phyloP scores from a whole-genome alignment of 2,797 vertebrate species.

The Spinibarbus caldwelli region DNA sequence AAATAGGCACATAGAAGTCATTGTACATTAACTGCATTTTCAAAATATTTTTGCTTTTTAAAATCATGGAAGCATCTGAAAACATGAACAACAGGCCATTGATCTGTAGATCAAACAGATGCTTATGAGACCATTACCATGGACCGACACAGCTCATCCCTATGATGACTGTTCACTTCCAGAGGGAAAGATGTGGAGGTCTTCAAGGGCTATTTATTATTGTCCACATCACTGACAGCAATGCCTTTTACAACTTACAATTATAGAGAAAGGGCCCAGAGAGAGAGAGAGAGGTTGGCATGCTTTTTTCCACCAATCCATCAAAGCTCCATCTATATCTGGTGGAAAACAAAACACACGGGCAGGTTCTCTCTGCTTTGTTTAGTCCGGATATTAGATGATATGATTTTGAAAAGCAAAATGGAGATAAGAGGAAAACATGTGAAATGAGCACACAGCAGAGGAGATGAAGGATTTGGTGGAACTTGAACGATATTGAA shows the following conservation, averaged over 20 bases:
- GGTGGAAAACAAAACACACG: slow-evolving; percentile 55
- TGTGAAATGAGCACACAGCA: slow-evolving; percentile 32
- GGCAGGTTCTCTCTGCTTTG: slow-evolving; percentile 52
- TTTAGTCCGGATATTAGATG: slow-evolving; percentile 69
- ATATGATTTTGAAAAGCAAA: slow-evolving; percentile 55
- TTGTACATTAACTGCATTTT: not conserved
- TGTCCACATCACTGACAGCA: slow-evolving; percentile 48
- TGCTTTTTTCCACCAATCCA: slow-evolving; percentile 59
- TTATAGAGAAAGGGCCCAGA: slow-evolving; percentile 35
- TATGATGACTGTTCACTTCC: not conserved
- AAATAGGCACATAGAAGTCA: not conserved
- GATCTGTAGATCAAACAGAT: not conserved
- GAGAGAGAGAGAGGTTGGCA: slow-evolving; percentile 17
- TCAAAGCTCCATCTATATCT: slow-evolving; percentile 54
- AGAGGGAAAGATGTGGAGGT: not conserved
- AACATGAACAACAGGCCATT: not conserved
- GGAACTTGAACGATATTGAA: slow-evolving; percentile 42
- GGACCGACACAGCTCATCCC: not conserved
- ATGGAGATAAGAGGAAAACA: slow-evolving; percentile 54
- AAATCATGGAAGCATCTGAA: not conserved
- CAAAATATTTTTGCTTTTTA: not conserved
- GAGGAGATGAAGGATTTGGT: slow-evolving; percentile 45
- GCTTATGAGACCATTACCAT: not conserved
- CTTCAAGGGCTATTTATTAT: slow-evolving; percentile 38
- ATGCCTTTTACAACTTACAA: slow-evolving; percentile 54